A percentile compares a stretch with the other conserved stretches of the same genome.
Evolutionary conservation across 2,113 vertebrate species (phyloP).

Genomic region (Xenopus tropicalis): DNA sequence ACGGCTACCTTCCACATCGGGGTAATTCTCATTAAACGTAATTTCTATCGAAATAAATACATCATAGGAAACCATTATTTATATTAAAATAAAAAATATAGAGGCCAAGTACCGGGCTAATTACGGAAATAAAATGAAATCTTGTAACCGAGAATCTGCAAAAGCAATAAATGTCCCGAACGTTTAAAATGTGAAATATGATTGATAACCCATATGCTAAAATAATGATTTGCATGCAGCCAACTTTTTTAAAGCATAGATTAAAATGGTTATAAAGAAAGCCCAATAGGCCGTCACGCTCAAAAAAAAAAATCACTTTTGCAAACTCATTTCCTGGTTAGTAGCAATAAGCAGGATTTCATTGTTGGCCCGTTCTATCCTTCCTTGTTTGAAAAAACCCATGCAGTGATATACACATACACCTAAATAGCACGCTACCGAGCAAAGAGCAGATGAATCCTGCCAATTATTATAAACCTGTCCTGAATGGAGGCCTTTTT

Average conservation of each 20-base stretch:
- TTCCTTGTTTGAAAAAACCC: not conserved
- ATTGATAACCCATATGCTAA: slow-evolving; percentile 43
- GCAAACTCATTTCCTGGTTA: slow-evolving; percentile 43
- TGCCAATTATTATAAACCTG: not conserved
- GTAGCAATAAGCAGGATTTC: slow-evolving; percentile 29
- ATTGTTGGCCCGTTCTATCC: slow-evolving; percentile 9
- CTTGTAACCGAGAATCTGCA: slow-evolving; percentile 33
- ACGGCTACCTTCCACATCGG: slow-evolving; percentile 16
- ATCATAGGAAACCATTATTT: slow-evolving; percentile 42
- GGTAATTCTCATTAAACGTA: slow-evolving; percentile 31
- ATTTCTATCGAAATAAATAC: slow-evolving; percentile 42
- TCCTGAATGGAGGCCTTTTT: not conserved
- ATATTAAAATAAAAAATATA: slow-evolving; percentile 35
- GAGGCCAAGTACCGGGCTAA: slow-evolving; percentile 23
- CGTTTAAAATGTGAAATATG: slow-evolving; percentile 42
- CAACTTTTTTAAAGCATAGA: slow-evolving; percentile 38
- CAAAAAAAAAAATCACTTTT: slow-evolving; percentile 29
- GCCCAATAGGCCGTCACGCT: slow-evolving; percentile 12
- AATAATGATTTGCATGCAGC: slow-evolving; percentile 12
- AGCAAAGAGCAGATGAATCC: not conserved
- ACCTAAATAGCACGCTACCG: not conserved
- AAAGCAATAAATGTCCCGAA: slow-evolving; percentile 38
- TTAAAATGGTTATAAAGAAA: slow-evolving; percentile 34
- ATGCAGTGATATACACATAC: slow-evolving; percentile 25
- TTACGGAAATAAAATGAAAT: slow-evolving; percentile 42